Evolutionary conservation across 2,888 invertebrate species (phyloP), one percentile per base, ranked within the genome.

Genomic region (Apoderus coryli): DNA sequence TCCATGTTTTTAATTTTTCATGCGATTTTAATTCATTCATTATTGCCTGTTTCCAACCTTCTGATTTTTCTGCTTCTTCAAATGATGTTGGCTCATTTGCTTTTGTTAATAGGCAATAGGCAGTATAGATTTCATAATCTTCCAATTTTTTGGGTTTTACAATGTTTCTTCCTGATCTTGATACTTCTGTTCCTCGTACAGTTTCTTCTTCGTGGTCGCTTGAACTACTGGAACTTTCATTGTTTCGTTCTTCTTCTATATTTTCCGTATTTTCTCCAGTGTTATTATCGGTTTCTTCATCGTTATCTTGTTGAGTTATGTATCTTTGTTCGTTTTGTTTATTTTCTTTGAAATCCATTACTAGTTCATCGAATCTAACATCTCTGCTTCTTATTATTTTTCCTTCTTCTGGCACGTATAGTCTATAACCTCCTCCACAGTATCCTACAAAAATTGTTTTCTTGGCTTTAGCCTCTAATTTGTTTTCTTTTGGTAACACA

Each of bases 351-450:
- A 7, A 37, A 16, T 27, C 28, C 35, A 32, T 35, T 22, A 29
- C 19, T 10, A 16, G 15, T 30, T 37, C 34, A 27, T 34, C 34
- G 29, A 37, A 28, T 16, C 29, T 30, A 25, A 34, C 37, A 25
- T 34, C 29, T 27, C 34, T 34, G 16, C 19, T 29, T 31, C 23
- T 37, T 12, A 35, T 29, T 14, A 30, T n/a, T 25, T 9, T 37
- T 13, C 19, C 16, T 27, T 33, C 27, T 7, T 27, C 29, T 28
- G 37, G 32, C 16, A 28, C 12, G 34, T 33, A 39, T 30, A 37
- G 24, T 16, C 34, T 16, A 29, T 37, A 39, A 16, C 37, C 35
- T 10, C 34, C 31, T 22, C 34, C 34, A 32, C 29, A 34, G 28
- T 35, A 38, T 14, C 34, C 32, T n/a, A 36, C 31, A 22, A 38